A percentile compares a stretch with the other conserved stretches of the same genome.
phyloP scores from a whole-genome alignment of 2,888 invertebrate species.

The Rotaria socialis region DNA sequence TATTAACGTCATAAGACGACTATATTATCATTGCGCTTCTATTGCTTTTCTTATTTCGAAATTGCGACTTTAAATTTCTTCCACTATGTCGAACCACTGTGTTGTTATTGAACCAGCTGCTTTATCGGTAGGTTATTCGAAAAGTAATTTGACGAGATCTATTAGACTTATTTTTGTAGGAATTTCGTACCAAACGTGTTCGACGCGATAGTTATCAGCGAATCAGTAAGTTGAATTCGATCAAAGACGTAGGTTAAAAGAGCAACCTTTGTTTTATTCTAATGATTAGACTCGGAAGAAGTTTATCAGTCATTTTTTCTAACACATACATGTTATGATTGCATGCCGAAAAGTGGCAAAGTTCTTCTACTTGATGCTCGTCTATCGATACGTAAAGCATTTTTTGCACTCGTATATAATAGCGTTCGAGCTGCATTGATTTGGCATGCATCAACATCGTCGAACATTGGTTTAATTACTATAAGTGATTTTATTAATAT shows the following conservation, averaged over 20 bases:
- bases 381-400: conserved; percentile 64
- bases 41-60: not conserved
- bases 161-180: not conserved
- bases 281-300: conserved; percentile 15
- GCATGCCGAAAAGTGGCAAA: conserved; percentile 97
- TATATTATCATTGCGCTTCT: not conserved
- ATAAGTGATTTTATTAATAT: conserved; percentile 34
- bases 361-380: conserved; percentile 98
- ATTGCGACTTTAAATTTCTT: not conserved
- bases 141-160: not conserved
- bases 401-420: conserved; percentile 33
- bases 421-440: conserved; percentile 14
- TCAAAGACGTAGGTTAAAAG: no score
- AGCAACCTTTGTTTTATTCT: not conserved
- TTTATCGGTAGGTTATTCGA: not conserved
- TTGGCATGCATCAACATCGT: conserved; percentile 28
- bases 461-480: conserved; percentile 23
- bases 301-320: conserved; percentile 28
- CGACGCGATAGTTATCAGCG: conserved; percentile 19
- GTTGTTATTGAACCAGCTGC: conserved; percentile 23
- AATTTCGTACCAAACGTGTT: not conserved
- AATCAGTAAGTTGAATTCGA: conserved; percentile 4
- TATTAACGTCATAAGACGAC: not conserved
- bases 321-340: conserved; percentile 75
- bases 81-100: not conserved